Evolutionary conservation across 1,140 invertebrate genomes (phyloP), one percentile per base, ranked within the genome.

Genomic region (Lordiphosa collinella): DNA sequence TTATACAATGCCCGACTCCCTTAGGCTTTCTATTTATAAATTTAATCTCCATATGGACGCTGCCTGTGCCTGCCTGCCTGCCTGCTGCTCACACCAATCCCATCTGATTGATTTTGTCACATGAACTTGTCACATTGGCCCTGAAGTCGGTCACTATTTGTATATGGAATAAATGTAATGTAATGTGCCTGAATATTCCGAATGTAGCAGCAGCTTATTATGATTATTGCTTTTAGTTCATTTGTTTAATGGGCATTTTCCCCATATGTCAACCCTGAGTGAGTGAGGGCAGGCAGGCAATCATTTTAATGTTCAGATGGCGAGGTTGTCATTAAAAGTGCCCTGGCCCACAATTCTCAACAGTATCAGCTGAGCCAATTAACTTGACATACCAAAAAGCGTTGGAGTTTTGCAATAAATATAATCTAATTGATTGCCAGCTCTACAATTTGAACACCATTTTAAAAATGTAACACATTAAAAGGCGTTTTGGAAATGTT

Each of bases 151-250:
- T 71, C 78, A 75, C 38, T 50, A 56, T 58, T 46, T 29, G 44
- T 32, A 56, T 36, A 62, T 40, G 25, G 32, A 44, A 56, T 14
- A 12, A 4, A 18, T 46, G 5, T 40, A 8, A n/a, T 29, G 25
- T 12, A 9, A 10, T 7, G 4, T 16, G 7, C 16, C 3, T 11
- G 9, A 8, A 1, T 4, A 35, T 40, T 36, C 35, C 16, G 37
- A 49, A 10, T 13, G 22, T 38, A 50, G 37, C 50, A 13, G 43
- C 43, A 32, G 48, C 59, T 74, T 79, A 74, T 80, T 74, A 70
- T 82, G 76, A 55, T 70, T 80, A 80, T 82, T 66, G 76, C 75
- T 76, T 71, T 61, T 60, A 67, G 71, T 71, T 76, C 53, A 82
- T 80, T 82, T 80, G 57, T 76, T 82, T 80, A 82, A 82, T 82